Base-by-base conservation (phyloP, 2,797 vertebrate genomes). In the Masticophis lateralis region DNA sequence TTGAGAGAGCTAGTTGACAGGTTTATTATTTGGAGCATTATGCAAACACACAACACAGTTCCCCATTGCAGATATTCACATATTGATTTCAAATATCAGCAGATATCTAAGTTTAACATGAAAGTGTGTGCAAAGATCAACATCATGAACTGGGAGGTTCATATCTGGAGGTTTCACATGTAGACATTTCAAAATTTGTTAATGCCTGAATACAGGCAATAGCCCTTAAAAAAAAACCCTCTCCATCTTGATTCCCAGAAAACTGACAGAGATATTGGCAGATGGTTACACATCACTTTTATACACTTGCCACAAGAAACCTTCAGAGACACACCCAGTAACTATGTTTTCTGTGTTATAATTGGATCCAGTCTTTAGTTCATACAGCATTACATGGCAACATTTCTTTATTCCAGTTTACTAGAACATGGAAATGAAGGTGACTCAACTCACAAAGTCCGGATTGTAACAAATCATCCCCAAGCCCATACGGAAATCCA, bases 401-500 rank as follows among this genome's bases (percentile, higher is more conserved):
- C 3, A 7, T 12, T n/a, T 32, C 57, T 79, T 22, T 51, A 43
- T 47, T 53, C 37, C 10, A 10, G 66, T 57, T 27, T 56, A 89
- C 5, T 4, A 87, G 57, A 37, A 87, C 37, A 63, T 66, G 89
- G 37, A 86, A 90, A 86, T 16, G n/a, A 88, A 66, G 56, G 28
- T 28, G 74, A 37, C 57, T 60, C 87, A 51, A 98, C 99, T 98
- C 96, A 99, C 99, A 0, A 98, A 98, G 74, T 99, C 98, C 0
- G 96, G 94, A 94, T 86, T 95, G 97, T 99, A 99, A 97, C 98
- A 98, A 93, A 99, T 0, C 59, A 74, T 97, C 56, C 96, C 97
- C 37, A 99, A 98, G 25, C 97, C 98, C 92, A 98, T 98, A 86
- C 98, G 98, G 95, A 99, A 98, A 94, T 99, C 99, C 98, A 99